Conservation (phyloP, 2,888 invertebrate species). For the Brachypterus glaber region DNA sequence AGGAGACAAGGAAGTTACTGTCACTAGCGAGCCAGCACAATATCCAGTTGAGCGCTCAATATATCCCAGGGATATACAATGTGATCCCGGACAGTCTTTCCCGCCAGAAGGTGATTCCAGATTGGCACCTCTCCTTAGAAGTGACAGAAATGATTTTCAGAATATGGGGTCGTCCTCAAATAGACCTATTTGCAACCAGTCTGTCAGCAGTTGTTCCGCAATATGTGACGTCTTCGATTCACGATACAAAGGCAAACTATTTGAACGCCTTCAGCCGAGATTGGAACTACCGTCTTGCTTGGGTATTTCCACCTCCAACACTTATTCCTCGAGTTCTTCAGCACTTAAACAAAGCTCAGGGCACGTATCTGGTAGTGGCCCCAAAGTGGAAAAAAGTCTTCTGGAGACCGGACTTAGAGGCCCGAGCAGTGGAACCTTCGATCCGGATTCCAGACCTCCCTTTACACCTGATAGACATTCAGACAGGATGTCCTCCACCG, state of each 20-base stretch:
- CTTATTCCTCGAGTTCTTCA: too few species aligned
- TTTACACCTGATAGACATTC: constrained; percentile 11
- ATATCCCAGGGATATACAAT: constrained; percentile 10
- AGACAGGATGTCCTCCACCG: constrained; percentile 7
- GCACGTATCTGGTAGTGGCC: constrained; percentile 23
- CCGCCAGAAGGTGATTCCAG: constrained; percentile 4
- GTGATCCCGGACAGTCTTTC: constrained; percentile 10
- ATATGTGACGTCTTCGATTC: constrained; percentile 10
- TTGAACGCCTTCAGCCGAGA: constrained; percentile 16
- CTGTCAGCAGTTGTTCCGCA: constrained; percentile 14
- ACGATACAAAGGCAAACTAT: constrained; percentile 12
- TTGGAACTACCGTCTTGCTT: constrained; percentile 14
- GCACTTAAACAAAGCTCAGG: constrained; percentile 23
- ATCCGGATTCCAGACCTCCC: constrained; percentile 11
- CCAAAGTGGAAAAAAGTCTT: constrained; percentile 24
- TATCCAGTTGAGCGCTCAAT: constrained; percentile 3
- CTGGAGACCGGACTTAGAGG: constrained; percentile 27
- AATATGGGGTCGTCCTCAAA: constrained; percentile 13
- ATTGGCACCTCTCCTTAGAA: constrained; percentile 7
- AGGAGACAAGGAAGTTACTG: not conserved
- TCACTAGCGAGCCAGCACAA: not conserved
- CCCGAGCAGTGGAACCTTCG: constrained; percentile 23
- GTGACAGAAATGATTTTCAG: not conserved
- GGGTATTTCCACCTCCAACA: constrained; percentile 28
- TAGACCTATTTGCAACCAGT: constrained; percentile 18